Base-by-base conservation (phyloP, 2,888 invertebrate species). In the Melikaiella ostensackeni region DNA sequence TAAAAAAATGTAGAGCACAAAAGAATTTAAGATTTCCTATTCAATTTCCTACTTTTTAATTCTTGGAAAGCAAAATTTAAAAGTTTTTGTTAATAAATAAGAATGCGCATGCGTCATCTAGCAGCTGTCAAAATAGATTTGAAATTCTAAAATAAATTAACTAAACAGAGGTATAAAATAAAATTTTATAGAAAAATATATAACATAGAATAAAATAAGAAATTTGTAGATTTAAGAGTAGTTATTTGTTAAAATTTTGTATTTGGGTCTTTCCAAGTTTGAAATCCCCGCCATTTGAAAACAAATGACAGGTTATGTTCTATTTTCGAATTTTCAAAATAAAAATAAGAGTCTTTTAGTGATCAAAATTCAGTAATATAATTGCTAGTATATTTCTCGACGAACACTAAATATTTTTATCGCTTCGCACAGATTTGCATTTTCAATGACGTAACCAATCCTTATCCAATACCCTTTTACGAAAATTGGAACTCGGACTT, bases 401-500 rank as follows among this genome's bases (percentile, higher is more conserved):
- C n/a, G n/a, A n/a, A 9, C 33, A 50, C 21, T 11, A 30, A 46
- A 55, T 8, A 13, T 13, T 38, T 38, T 13, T 38, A 13, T 13
- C 13, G 13, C 13, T 13, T 38, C 13, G 3, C 13, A 9, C 66
- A 19, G 46, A 24, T 70, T 50, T 46, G 30, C 27, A 50, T 11
- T 70, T 70, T 2, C 46, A 30, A 6, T 70, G 50, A 70, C 66
- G 66, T 66, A 66, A 66, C 27, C 27, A 64, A 66, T 55, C 9
- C 21, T 0, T 5, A 42, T 50, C 50, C 50, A 50, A 42, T 38
- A 42, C 66, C 27, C 42, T 30, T 66, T 11, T 11, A 50, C 19
- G 13, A 66, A 66, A 42, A 19, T n/a, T 70, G 50, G 46, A 50
- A 50, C 50, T 70, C 50, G 70, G 70, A 70, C 70, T 70, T 70